Percentiles rank a stretch among this genome's conserved stretches.
Evolutionary conservation across 2,888 invertebrate species (phyloP).

Genomic region (Galerucella calmariensis): DNA sequence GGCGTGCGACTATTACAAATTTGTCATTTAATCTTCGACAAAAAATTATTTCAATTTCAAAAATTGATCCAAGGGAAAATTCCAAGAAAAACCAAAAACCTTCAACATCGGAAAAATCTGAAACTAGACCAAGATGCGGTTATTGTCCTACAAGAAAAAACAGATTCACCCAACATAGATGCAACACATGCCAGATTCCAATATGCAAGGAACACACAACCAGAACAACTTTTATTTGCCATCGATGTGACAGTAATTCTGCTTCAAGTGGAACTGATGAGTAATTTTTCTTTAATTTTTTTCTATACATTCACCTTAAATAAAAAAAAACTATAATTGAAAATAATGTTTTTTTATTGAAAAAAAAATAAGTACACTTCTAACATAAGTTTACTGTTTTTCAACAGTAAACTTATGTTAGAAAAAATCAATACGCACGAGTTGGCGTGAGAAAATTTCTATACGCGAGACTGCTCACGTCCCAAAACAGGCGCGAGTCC

Average conservation of each 20-base stretch:
- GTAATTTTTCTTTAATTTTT: no score
- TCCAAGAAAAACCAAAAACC: slow-evolving; percentile 8
- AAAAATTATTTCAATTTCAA: no score
- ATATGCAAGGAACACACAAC: slow-evolving; percentile 26
- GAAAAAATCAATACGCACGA: slow-evolving; percentile 13
- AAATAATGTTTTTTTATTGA: no score
- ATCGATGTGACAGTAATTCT: slow-evolving; percentile 17
- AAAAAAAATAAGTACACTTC: background rate
- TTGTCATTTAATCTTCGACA: slow-evolving; percentile 19
- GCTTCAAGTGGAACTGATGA: no score
- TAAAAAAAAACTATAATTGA: no score
- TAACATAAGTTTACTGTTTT: no score
- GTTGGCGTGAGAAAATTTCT: no score
- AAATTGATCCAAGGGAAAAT: no score
- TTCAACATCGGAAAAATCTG: slow-evolving; percentile 1
- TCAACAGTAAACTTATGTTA: background rate
- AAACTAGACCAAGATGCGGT: slow-evolving; percentile 21
- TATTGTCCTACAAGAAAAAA: slow-evolving; percentile 24
- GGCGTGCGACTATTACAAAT: slow-evolving; percentile 3
- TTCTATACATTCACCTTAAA: no score
- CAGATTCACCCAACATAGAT: slow-evolving; percentile 28
- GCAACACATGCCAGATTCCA: slow-evolving; percentile 24
- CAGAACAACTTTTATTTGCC: slow-evolving; percentile 26
- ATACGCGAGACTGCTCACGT: slow-evolving; percentile 17
- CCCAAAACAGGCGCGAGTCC: no score